Evolutionary conservation across 2,888 invertebrate genomes (phyloP), one percentile per base, ranked within the genome.

Genomic region (Catonia carolina): DNA sequence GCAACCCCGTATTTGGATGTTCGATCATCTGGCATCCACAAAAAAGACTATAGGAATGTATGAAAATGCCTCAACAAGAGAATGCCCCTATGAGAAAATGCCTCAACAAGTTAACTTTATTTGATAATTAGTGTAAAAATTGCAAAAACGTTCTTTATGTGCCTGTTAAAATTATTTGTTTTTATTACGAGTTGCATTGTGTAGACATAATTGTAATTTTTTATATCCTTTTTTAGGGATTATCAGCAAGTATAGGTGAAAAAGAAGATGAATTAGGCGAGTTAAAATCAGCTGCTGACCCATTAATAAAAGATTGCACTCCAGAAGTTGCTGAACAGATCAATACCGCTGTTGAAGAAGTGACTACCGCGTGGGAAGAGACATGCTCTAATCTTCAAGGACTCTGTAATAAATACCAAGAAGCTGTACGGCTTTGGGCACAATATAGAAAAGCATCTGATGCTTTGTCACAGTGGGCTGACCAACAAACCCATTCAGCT

Each of bases 341-440:
- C 61, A 81, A 84, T 63, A 79, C 84, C 1, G 86, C 87, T 48
- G 84, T 90, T 42, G 83, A 85, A 70, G 84, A 86, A 67, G 89
- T 89, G 14, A 85, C 86, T 12, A 79, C 83, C 3, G 85, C 88
- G 36, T 90, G 89, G 78, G 81, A 86, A 66, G 85, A 85, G 67
- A 89, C 89, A n/a, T 83, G 85, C 70, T 77, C 79, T 64, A 85
- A 86, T 70, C 78, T 90, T 63, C 81, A 82, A 63, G 83, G 85
- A 65, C 79, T 90, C 64, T 88, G 87, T 71, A 83, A 77, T 66
- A 80, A 80, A 75, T 90, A 90, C 75, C 85, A 88, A 70, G 82
- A 85, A 69, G 90, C 89, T 2, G 87, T 89, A 55, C 82, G 84
- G 49, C 78, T 90, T 58, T 90, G 90, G 90, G 78, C 83, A 68